Evolutionary conservation across 1,140 invertebrate species (phyloP).

Genomic region (Myzus persicae): DNA sequence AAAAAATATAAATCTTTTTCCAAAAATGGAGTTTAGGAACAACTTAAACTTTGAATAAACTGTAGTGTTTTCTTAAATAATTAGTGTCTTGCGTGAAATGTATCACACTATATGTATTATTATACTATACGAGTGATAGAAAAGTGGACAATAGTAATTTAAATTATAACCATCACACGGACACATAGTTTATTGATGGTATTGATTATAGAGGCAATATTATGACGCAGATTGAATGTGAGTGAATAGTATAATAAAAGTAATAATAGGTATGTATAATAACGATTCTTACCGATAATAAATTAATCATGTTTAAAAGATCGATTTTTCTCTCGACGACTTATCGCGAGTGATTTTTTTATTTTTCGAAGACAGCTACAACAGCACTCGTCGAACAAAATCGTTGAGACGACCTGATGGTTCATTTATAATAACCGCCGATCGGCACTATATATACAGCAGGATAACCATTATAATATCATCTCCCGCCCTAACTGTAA

Average conservation of each 20-base stretch:
- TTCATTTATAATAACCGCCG: constrained; percentile 6
- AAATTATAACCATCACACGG: neutral
- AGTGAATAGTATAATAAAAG: neutral
- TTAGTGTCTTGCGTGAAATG: no score
- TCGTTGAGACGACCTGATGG: neutral
- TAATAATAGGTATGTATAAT: neutral
- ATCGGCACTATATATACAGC: neutral
- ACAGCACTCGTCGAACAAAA: neutral
- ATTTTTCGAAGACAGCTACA: neutral
- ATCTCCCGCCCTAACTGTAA: constrained; percentile 22
- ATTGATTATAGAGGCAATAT: neutral
- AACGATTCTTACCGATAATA: constrained; percentile 40
- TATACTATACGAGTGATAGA: neutral
- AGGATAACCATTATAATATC: neutral
- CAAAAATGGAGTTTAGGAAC: no score
- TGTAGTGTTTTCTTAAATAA: no score
- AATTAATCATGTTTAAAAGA: constrained; percentile 41
- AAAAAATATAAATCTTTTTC: no score
- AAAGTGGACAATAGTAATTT: no score
- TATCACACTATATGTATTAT: no score
- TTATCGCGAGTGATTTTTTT: neutral
- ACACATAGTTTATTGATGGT: neutral
- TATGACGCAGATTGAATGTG: neutral
- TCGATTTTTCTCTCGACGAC: neutral
- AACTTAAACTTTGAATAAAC: no score